phyloP scores from a whole-genome alignment of 1,140 invertebrate species.

The Laodelphax striatellus region DNA sequence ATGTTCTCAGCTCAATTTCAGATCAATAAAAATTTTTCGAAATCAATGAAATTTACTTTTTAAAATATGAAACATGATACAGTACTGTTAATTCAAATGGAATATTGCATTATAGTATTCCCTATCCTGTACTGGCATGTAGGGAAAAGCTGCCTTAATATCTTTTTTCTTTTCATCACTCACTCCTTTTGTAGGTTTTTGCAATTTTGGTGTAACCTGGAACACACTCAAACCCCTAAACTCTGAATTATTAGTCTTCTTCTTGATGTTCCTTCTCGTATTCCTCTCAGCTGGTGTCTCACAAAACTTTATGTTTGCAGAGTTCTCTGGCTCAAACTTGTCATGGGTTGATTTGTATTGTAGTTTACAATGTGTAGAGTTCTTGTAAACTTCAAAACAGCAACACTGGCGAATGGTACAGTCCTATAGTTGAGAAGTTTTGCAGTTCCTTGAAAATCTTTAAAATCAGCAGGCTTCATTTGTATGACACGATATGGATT shows the following conservation, averaged over 20 bases:
- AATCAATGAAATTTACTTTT: background rate
- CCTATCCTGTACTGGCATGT: conserved; percentile 1
- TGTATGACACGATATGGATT: conserved; percentile 11
- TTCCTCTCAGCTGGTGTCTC: background rate
- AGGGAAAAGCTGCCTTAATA: background rate
- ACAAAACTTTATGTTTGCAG: background rate
- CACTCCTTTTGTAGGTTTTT: background rate
- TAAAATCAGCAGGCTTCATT: conserved; percentile 11
- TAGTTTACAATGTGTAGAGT: background rate
- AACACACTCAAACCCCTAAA: background rate
- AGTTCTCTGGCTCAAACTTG: background rate
- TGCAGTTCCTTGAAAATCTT: conserved; percentile 6
- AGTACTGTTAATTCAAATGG: background rate
- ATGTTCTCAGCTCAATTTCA: background rate
- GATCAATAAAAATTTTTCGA: background rate
- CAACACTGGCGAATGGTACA: background rate
- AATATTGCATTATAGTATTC: background rate
- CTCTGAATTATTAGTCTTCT: background rate
- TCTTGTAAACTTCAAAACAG: background rate
- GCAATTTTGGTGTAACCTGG: background rate
- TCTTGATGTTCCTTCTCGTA: background rate
- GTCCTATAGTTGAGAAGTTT: background rate
- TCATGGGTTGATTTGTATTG: background rate
- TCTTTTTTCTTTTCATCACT: background rate
- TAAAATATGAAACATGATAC: background rate